These are phyloP conservation scores for Ooceraea biroi DNA, from an alignment of 1,140 invertebrate genomes.

Conservation along the genomic window DNA sequence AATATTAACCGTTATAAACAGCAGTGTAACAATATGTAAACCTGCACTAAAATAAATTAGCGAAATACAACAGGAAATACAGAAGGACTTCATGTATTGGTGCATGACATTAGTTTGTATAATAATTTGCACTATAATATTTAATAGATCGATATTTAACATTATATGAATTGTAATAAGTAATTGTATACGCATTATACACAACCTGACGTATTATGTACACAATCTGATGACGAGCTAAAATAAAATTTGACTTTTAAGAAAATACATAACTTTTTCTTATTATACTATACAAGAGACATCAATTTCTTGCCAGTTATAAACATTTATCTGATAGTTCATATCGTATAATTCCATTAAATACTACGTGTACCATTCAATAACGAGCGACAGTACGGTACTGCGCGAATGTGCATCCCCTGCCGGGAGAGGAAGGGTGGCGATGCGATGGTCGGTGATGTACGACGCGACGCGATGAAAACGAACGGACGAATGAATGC, in stretches of 20 bases:
- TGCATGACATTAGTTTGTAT: no score
- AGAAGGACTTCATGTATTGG: no score
- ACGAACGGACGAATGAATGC: constrained; percentile 59
- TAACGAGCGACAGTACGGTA: constrained; percentile 42
- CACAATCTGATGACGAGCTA: background rate
- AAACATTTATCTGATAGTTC: constrained; percentile 42
- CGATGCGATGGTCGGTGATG: constrained; percentile 44
- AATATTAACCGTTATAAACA: no score
- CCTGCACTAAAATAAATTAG: background rate
- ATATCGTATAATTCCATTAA: constrained; percentile 35
- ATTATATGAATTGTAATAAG: no score
- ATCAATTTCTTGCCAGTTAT: background rate
- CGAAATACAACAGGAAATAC: background rate
- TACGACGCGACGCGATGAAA: constrained; percentile 59
- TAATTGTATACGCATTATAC: background rate
- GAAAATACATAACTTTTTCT: constrained; percentile 28
- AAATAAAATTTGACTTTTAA: constrained; percentile 19
- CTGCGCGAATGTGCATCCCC: constrained; percentile 50
- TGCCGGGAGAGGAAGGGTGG: background rate
- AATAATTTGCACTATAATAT: background rate
- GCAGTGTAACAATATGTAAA: no score
- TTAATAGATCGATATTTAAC: no score
- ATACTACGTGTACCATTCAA: no score
- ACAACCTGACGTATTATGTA: background rate
- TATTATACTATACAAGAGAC: no score